Evolutionary conservation across 2,113 vertebrate genomes (phyloP).

Genomic region (Illadopsis cleaveri): DNA sequence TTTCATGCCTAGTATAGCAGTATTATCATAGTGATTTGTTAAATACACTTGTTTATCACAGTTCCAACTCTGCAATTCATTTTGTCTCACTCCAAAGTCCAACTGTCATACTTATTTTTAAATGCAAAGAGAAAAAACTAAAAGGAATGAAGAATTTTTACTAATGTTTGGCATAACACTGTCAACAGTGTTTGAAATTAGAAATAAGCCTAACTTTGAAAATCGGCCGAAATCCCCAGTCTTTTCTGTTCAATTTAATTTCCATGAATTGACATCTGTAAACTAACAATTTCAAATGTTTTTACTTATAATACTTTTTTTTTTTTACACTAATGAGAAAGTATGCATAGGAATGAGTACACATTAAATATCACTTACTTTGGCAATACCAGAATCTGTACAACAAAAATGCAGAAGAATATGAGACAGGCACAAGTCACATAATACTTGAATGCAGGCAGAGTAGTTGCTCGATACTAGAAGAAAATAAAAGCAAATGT

Average conservation of each 20-base stretch:
- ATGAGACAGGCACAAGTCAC: conserved; percentile 95
- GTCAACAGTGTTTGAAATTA: not conserved
- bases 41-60: not conserved
- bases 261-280: not conserved
- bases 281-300: not conserved
- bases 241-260: not conserved
- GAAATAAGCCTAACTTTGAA: not conserved
- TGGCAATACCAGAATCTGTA: conserved; percentile 93
- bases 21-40: not conserved
- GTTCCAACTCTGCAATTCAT: not conserved
- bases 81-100: not conserved
- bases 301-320: not conserved
- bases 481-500: not conserved
- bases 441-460: conserved; percentile 97
- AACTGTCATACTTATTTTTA: not conserved
- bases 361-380: conserved; percentile 80
- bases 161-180: not conserved
- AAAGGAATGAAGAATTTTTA: not conserved
- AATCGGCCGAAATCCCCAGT: not conserved
- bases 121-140: not conserved
- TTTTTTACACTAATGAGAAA: not conserved
- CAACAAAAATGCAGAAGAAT: conserved; percentile 95
- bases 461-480: conserved; percentile 93
- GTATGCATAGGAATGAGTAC: not conserved
- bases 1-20: not conserved